Conservation (phyloP, 2,113 vertebrate species). For the Tragelaphus strepsiceros region DNA sequence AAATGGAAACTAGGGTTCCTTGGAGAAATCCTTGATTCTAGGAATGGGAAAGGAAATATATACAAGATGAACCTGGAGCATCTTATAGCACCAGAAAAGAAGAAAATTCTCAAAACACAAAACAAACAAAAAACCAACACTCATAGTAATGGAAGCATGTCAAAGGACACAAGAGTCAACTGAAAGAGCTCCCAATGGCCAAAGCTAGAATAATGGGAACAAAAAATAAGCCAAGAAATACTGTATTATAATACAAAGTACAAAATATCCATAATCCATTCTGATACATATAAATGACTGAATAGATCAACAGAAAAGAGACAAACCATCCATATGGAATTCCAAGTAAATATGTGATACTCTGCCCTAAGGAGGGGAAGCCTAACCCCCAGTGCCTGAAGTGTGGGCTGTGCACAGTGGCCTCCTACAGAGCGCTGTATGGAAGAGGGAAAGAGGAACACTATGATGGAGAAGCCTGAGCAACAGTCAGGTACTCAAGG, state of each 20-base stretch:
- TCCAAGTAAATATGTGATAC: background rate
- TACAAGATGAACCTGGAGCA: background rate
- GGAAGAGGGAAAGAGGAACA: background rate
- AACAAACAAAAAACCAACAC: background rate
- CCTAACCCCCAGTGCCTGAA: background rate
- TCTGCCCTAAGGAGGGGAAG: background rate
- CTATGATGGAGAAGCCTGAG: background rate
- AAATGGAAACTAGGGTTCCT: background rate
- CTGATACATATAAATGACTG: background rate
- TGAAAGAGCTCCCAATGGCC: background rate
- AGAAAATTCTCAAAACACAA: background rate
- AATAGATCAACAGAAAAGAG: background rate
- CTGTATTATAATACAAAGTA: background rate
- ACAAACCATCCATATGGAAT: background rate
- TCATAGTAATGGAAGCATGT: background rate
- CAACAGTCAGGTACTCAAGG: background rate
- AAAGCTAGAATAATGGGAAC: background rate
- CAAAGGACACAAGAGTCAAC: background rate
- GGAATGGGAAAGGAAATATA: background rate
- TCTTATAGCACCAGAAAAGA: background rate
- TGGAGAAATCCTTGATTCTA: background rate
- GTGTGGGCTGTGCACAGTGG: background rate
- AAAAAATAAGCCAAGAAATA: background rate
- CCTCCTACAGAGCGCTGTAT: background rate
- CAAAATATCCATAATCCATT: background rate